These are phyloP conservation scores for Yponomeuta sedellus DNA, from an alignment of 2,888 invertebrate genomes.

Conservation along the genomic window DNA sequence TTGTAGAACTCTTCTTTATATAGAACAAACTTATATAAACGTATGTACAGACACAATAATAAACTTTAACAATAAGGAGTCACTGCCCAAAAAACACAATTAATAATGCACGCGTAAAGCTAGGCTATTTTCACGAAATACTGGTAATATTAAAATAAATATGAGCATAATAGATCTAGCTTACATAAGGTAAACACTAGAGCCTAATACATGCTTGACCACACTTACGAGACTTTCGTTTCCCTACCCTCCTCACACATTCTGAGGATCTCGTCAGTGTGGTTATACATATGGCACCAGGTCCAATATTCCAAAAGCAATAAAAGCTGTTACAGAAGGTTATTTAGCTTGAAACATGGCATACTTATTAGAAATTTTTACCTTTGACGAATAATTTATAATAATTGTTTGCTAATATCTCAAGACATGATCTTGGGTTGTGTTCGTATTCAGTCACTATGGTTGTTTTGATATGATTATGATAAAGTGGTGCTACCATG, in stretches of 20 bases:
- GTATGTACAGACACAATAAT: background rate
- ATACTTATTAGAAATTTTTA: background rate
- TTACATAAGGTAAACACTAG: background rate
- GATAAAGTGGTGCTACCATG: conserved; percentile 65
- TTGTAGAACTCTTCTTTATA: background rate
- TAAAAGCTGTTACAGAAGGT: background rate
- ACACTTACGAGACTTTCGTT: background rate
- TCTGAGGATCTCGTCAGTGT: background rate
- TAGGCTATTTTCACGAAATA: background rate
- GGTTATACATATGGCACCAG: background rate
- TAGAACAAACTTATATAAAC: background rate
- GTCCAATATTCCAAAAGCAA: background rate
- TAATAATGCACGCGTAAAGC: background rate
- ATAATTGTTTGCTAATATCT: background rate
- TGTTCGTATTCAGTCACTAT: conserved; percentile 47
- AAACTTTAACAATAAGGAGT: background rate
- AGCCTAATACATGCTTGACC: background rate
- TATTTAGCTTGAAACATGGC: background rate
- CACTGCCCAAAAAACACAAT: background rate
- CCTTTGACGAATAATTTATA: background rate
- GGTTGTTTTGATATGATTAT: conserved; percentile 42
- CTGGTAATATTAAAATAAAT: background rate
- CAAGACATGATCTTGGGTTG: conserved; percentile 15
- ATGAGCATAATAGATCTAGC: background rate
- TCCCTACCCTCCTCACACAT: no score